Evolutionary conservation across 2,797 vertebrate species (phyloP), one percentile per base, ranked within the genome.

Genomic region (Ctenopoma kingsleyae): DNA sequence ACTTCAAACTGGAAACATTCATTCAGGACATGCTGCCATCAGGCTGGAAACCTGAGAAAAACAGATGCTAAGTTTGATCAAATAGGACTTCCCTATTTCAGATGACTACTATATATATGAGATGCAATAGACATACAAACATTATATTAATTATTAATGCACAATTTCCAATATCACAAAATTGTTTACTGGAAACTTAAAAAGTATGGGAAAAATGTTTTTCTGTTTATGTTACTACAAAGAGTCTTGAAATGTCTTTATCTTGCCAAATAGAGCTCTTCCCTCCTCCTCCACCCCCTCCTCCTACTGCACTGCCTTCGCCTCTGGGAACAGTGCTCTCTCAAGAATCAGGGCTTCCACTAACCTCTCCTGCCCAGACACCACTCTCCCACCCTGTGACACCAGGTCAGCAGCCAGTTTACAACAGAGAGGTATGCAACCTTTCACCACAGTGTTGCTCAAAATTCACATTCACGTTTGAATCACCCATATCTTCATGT

Each of bases 351-450:
- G 25, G 64, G 9, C 65, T 58, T 53, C 78, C 76, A 43, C 79
- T 87, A 25, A 87, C 86, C 50, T 81, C 80, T 72, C 64, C 84
- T 63, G 81, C 46, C 16, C 63, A 61, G 23, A 82, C 62, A 2
- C 63, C 73, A 66, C 74, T 59, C 27, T 73, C 67, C 76, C 56
- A 46, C 19, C 68, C 65, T 52, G 32, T 61, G 67, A 87, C 81
- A 69, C 63, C 55, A 66, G 68, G 70, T 67, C 77, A 76, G 59
- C 68, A 71, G 50, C 69, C 68, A 40, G 10, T 75, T 64, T 59
- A 84, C 74, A 76, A 82, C 78, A 81, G 44, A 81, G 72, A 88
- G 87, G 94, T 95, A 87, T 70, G 63, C 36, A 58, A 50, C 32
- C 19, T 8, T 77, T 9, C 35, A 22, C 46, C 11, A 7, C 43